phyloP scores from a whole-genome alignment of 2,888 invertebrate genomes.

The Pteria penguin region DNA sequence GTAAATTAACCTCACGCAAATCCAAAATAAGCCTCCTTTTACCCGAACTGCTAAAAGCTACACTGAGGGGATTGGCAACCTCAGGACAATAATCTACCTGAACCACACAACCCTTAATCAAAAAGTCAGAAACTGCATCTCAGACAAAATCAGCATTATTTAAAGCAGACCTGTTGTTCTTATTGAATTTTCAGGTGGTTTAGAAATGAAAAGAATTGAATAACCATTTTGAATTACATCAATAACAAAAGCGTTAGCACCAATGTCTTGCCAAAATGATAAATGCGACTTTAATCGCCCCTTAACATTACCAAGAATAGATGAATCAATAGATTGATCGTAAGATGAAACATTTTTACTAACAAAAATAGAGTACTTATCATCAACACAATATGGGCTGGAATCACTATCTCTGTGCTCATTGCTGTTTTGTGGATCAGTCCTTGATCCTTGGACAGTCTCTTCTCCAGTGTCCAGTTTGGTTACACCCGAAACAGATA shows the following conservation, averaged over 20 bases:
- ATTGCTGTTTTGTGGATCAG: not conserved
- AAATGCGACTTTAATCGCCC: conserved; percentile 16
- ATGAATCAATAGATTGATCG: too few species aligned
- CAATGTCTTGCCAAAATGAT: conserved; percentile 21
- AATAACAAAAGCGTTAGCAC: not conserved
- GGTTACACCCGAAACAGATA: conserved; percentile 14
- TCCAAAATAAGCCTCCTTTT: too few species aligned
- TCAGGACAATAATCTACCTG: not conserved
- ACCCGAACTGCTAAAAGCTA: not conserved
- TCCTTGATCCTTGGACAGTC: not conserved
- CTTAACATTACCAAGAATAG: conserved; percentile 12
- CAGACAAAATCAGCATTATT: conserved; percentile 11
- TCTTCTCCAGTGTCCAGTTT: conserved; percentile 28
- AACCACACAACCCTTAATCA: conserved; percentile 14
- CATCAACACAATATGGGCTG: not conserved
- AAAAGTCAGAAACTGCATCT: conserved; percentile 7
- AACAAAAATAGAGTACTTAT: conserved; percentile 28
- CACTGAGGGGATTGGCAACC: conserved; percentile 11
- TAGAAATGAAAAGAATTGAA: conserved; percentile 17
- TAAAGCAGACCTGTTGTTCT: conserved; percentile 21
- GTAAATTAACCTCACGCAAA: too few species aligned
- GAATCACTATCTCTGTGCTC: not conserved
- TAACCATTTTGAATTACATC: conserved; percentile 10
- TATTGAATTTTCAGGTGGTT: not conserved
- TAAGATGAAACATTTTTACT: not conserved